Evolutionary conservation across 53 echinoderm and acorn worm species (phyloP), one percentile per base, ranked within the genome.

Genomic region (Hippasteria phrygiana): DNA sequence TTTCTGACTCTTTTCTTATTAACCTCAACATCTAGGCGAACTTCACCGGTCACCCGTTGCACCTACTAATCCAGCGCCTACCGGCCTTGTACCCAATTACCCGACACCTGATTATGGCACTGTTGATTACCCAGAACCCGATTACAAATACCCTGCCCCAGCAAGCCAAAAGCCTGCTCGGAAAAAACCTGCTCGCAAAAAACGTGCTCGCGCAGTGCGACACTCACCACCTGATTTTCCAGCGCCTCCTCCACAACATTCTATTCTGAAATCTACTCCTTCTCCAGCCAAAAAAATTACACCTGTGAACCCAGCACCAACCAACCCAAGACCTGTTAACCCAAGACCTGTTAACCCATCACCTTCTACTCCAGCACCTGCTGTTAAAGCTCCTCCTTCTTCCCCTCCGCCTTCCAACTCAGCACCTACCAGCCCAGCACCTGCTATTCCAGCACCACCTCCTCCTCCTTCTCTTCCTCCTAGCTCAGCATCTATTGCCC

Each of bases 11-110:
- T 65, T 33, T 65, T 20, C 17, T 16, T 54, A 54, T 17, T 3
- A 31, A 65, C 33, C n/a, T 65, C 65, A 65, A 65, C 65, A 12
- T 65, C 65, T 65, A 65, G 65, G 28, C 14, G 34, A 65, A 28
- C 14, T 31, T 65, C 65, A 65, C 65, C 65, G 14, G 65, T 65
- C 65, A 28, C 29, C 65, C 0, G 29, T 65, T 65, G 65, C 65
- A 10, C 14, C 65, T 65, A 20, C 6, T 27, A 32, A 65, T 14
- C 32, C 6, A 65, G 12, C 69, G 2, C 69, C 36, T 17, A 36
- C 16, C 26, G 37, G 33, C 12, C 37, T 2, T 2, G 16, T 1
- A 20, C 36, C n/a, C 22, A 4, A 63, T 26, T 22, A 67, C 69
- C 34, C 69, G 34, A 4, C 14, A 67, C 69, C 3, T 26, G 64